phyloP scores from a whole-genome alignment of 2,797 vertebrate species.

The Poecile montanus region DNA sequence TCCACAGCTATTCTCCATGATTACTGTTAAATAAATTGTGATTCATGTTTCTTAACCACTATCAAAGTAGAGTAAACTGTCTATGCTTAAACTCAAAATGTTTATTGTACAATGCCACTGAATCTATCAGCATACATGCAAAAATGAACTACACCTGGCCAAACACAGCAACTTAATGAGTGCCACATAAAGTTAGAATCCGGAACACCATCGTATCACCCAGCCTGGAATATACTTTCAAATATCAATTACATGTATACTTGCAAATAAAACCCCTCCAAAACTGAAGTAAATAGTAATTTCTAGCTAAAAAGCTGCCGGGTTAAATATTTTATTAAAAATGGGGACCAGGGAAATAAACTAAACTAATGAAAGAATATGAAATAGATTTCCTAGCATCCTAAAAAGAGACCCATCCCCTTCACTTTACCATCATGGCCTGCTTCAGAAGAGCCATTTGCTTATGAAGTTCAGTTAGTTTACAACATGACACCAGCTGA shows the following conservation, averaged over 20 bases:
- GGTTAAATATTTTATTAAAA: background rate
- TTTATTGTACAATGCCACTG: background rate
- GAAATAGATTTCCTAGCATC: background rate
- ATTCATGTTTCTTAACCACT: background rate
- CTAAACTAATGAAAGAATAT: background rate
- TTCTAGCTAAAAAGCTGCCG: background rate
- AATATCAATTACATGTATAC: background rate
- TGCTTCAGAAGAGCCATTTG: background rate
- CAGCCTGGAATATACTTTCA: background rate
- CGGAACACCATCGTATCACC: background rate
- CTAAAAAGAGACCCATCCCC: background rate
- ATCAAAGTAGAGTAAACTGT: background rate
- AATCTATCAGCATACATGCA: background rate
- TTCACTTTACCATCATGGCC: background rate
- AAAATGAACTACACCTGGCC: background rate
- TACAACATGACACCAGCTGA: background rate
- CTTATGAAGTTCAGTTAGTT: constrained; percentile 29
- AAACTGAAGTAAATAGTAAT: background rate
- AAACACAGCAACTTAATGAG: background rate
- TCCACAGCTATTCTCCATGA: background rate
- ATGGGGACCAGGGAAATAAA: background rate
- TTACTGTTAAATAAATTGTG: background rate
- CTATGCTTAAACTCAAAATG: background rate
- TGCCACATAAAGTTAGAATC: background rate
- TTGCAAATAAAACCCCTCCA: background rate